phyloP scores from a whole-genome alignment of 2,113 vertebrate species.

The Dermatemys mawii region DNA sequence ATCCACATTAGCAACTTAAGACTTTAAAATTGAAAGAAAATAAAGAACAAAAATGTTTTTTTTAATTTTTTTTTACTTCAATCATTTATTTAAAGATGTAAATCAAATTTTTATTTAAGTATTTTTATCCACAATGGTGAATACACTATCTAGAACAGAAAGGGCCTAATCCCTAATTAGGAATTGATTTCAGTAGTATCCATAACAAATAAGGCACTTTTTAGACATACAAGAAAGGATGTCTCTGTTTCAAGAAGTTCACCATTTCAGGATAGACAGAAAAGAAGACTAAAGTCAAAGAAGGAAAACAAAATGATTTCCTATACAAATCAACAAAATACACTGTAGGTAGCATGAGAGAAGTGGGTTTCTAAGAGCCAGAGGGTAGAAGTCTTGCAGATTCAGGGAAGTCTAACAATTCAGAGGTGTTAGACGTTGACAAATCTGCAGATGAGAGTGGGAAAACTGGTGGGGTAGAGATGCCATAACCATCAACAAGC shows the following conservation, averaged over 20 bases:
- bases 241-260: background rate
- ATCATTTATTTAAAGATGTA: no score
- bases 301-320: background rate
- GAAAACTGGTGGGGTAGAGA: background rate
- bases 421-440: background rate
- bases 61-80: no score
- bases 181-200: background rate
- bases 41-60: background rate
- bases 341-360: no score
- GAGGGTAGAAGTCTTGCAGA: background rate
- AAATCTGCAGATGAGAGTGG: background rate
- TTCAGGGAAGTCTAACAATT: background rate
- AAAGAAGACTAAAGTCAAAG: background rate
- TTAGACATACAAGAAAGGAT: background rate
- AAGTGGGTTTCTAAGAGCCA: background rate
- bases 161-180: background rate
- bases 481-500: background rate
- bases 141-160: background rate
- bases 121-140: background rate
- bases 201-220: background rate
- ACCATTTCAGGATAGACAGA: fast-evolving
- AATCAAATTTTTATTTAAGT: background rate
- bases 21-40: background rate
- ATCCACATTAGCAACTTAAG: background rate
- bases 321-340: background rate